Conservation (phyloP, 2,113 vertebrate genomes). For the Nerophis lumbriciformis region DNA sequence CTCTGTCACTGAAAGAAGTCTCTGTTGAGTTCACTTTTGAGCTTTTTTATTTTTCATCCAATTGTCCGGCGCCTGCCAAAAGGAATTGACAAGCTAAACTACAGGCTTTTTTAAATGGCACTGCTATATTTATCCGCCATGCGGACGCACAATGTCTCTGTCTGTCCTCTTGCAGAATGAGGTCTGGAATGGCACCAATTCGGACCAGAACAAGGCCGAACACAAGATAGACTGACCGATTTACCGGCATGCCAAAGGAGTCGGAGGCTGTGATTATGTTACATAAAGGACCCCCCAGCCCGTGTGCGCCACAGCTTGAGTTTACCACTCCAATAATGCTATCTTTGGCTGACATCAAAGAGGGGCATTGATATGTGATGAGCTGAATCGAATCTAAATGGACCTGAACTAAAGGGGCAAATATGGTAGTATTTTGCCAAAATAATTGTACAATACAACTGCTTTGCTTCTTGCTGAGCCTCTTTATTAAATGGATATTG, state of each 20-base stretch:
- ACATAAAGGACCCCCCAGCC: slow-evolving; percentile 29
- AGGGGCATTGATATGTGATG: slow-evolving; percentile 8
- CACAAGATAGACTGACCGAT: slow-evolving; percentile 49
- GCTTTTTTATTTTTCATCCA: slow-evolving; percentile 33
- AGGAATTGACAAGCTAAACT: slow-evolving; percentile 47
- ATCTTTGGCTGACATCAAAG: slow-evolving; percentile 32
- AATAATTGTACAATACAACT: not conserved
- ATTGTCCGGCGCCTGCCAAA: slow-evolving; percentile 39
- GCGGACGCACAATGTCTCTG: slow-evolving; percentile 48
- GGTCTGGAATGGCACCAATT: slow-evolving; percentile 57
- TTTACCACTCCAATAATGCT: slow-evolving; percentile 6
- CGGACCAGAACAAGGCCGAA: slow-evolving; percentile 51
- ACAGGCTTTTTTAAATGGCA: slow-evolving; percentile 55
- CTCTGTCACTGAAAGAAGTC: slow-evolving; percentile 7
- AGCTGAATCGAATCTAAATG: slow-evolving; percentile 18
- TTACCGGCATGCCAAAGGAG: slow-evolving; percentile 37
- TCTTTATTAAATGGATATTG: not conserved
- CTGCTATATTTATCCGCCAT: slow-evolving; percentile 54
- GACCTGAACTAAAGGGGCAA: not conserved
- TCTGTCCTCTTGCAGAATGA: slow-evolving; percentile 61
- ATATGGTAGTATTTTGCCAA: not conserved
- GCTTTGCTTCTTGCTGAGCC: not conserved
- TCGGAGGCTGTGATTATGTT: slow-evolving; percentile 45
- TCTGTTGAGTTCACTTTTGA: slow-evolving; percentile 29
- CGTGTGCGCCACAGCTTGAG: slow-evolving; percentile 16